Evolutionary conservation across 1,140 invertebrate genomes (phyloP), one percentile per base, ranked within the genome.

Genomic region (Drosophila dunni): DNA sequence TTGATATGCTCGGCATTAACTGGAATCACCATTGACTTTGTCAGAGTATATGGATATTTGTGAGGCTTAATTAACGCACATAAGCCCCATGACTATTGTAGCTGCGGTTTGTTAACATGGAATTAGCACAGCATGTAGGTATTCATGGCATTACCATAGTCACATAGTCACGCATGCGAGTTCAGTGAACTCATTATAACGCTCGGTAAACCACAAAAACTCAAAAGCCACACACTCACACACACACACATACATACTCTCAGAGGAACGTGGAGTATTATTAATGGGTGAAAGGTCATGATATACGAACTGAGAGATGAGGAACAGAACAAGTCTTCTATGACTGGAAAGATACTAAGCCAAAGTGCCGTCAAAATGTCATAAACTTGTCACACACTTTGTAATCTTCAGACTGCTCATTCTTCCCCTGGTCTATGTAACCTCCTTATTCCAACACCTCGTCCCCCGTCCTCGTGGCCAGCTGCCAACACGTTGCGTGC

Each of bases 341-440:
- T 17, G 44, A 11, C 61, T 15, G 10, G 10, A 44, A 29, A 48
- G 45, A 62, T 38, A 48, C 11, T 66, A 58, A 75, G 75, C 75
- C 82, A 69, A 61, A 72, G 78, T 54, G 78, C 82, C 82, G 82
- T 83, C 82, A 81, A 86, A 86, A 86, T 88, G 67, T 81, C 82
- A 79, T 86, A 86, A 86, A 86, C 79, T 86, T 82, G 83, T 82
- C 82, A 86, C 71, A 86, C 82, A 85, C 71, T 85, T 85, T 81
- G 81, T 78, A 85, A 85, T 81, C 81, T 81, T 51, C 65, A 68
- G 78, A 65, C 48, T 71, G 42, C 24, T 29, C 3, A 29, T 29
- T 29, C 24, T 29, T 29, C 24, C 24, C 24, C 24, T 20, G 2
- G 17, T 20, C 17, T 20, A 20, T 20, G 17, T 20, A 20, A 20